Base-by-base conservation (phyloP, 2,113 vertebrate genomes). In the Pseudopipra pipra region DNA sequence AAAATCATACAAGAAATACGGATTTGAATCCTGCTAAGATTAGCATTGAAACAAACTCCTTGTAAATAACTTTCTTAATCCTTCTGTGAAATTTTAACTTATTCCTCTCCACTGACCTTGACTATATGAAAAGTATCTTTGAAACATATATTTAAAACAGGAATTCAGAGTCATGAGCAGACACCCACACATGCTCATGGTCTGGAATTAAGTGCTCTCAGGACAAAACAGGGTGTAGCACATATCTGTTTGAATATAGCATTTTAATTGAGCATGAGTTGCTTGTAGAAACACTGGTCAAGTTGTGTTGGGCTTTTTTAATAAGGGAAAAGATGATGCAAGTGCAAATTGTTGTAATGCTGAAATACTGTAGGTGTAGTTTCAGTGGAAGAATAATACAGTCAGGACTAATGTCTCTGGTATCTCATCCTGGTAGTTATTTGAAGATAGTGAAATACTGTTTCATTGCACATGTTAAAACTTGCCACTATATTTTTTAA, bases 291-390 rank as follows among this genome's bases (percentile, higher is more conserved):
- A 96, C 87, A 68, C 28, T 47, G 68, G 43, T 92, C 72, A 81
- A 55, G 65, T 86, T 91, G 28, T 76, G 39, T 27, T 71, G 27
- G 9, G 27, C 3, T 1, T 39, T 61, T 88, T 93, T 86, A 77
- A 68, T 82, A 63, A 89, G 8, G 90, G 86, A 90, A 95, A 91
- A 72, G 52, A 89, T 97, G 84, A 97, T 71, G 79, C 82, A 95
- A 96, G 88, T 93, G 89, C 46, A 80, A 95, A 76, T 63, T 87
- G 35, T 58, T 81, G 47, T 55, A 56, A 67, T 74, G 87, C 67
- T 88, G 90, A 96, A 94, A 96, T 65, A 61, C 68, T 68, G 92
- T 84, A 91, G 92, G 87, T 93, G 82, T 93, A 84, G 75, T 91
- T 94, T 90, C 87, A 92, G 81, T 62, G 47, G 51, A 66, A 67